Evolutionary conservation across 1,140 invertebrate genomes (phyloP), one percentile per base, ranked within the genome.

Genomic region (Ostrea denselamellosa): DNA sequence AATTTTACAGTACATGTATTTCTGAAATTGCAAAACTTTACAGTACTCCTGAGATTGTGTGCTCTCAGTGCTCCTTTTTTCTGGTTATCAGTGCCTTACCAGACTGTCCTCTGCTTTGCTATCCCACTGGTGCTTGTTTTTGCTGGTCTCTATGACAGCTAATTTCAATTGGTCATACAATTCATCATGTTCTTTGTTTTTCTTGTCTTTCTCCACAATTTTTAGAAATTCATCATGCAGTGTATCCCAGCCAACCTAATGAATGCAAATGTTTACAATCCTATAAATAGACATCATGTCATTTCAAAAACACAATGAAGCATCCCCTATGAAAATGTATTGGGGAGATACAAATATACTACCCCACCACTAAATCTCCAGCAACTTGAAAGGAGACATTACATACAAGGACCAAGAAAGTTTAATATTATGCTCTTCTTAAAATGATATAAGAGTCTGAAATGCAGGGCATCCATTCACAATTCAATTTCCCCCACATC

Each of bases 41-140:
- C 34, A 44, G 34, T 44, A 44, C 5, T 44, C 5, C 34, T 44
- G 34, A 44, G 34, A 44, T 44, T 44, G 2, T 44, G 34, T 44
- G 34, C 34, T 2, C 1, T 44, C 34, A 44, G 34, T 44, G 34
- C 34, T 44, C 5, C 34, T 44, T 44, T n/a, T n/a, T 77, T 77
- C n/a, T 28, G 25, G 14, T 34, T 19, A 22, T 34, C 14, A 8
- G 9, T 10, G 58, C 8, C 92, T 92, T 90, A 96, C 96, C 91
- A 96, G 91, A 91, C 96, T 96, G 77, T 96, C 95, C 85, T 95
- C 93, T 68, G 96, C 97, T 94, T 98, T 98, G 83, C 97, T 96
- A 95, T 99, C 99, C 99, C 99, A 99, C 53, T 96, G 96, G 94
- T 99, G 98, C 90, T 97, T 95, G 14, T 96, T 95, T 92, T 98